Evolutionary conservation across 1,140 invertebrate genomes (phyloP).

Genomic region (Aporrectodea caliginosa): DNA sequence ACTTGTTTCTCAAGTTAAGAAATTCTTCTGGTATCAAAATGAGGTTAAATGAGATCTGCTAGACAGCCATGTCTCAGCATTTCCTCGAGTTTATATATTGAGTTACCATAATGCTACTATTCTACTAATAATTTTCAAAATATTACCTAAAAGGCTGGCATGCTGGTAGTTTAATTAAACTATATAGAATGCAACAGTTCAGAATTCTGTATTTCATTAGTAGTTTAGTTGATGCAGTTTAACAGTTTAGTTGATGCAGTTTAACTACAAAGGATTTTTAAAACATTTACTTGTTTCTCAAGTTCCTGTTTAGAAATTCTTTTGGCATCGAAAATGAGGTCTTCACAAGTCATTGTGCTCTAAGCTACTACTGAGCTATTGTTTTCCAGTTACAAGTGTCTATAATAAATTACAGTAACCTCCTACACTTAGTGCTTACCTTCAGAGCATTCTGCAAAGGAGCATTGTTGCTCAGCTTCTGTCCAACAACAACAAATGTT

Average conservation of each 20-base stretch:
- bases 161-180: neutral
- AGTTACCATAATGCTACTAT: neutral
- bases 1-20: no score
- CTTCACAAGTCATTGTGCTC: neutral
- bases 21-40: neutral
- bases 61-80: no score
- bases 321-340: neutral
- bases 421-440: neutral
- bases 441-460: conserved; percentile 14
- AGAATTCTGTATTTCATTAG: no score
- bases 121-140: neutral
- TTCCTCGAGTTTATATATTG: no score
- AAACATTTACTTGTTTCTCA: no score
- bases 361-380: neutral
- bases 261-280: neutral
- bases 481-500: conserved; percentile 13
- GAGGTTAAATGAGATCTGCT: no score
- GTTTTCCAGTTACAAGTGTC: neutral
- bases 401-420: neutral
- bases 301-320: neutral
- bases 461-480: neutral
- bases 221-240: no score
- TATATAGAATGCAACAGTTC: no score
- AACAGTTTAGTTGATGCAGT: neutral
- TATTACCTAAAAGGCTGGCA: neutral